Evolutionary conservation across 2,113 vertebrate species (phyloP), one percentile per base, ranked within the genome.

Genomic region (Oncorhynchus mykiss): DNA sequence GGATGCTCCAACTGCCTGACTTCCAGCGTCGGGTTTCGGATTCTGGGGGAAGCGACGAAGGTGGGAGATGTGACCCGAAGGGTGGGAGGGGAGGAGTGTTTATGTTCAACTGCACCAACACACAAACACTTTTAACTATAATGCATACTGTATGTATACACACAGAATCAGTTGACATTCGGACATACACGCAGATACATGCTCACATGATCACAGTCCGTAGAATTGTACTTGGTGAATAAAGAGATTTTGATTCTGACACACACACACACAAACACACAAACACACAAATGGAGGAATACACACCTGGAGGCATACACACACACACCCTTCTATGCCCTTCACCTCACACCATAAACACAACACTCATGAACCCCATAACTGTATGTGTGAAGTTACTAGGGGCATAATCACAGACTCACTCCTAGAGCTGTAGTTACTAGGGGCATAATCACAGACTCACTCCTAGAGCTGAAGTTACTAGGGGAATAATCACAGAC

Each of bases 21-120:
- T 83, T 83, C 75, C 80, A 86, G 90, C 71, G 29, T 90, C 82
- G 0, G 68, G 77, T 92, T 91, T 90, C 90, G 78, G 81, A 90
- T 91, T 92, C 90, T 85, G 76, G 78, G 68, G 78, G 62, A 54
- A 18, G 80, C 65, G 78, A 62, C 67, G 82, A 82, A 74, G 74
- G 74, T 70, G 81, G 51, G 81, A 78, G 84, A 80, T 78, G 39
- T 64, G 72, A 75, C 81, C 85, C 77, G 2, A 27, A 27, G 27
- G 27, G 34, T 57, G 77, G 51, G 51, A 14, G 5, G 51, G 51
- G 51, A 54, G 13, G 51, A 16, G 86, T 86, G 88, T 89, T 86
- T 11, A 81, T 79, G 79, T 82, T 85, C 75, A 83, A 45, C 67
- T 77, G 68, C 66, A 74, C 66, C 77, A 70, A 59, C 22, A 48